Conservation (phyloP, 2,113 vertebrate genomes). For the Coturnix japonica region DNA sequence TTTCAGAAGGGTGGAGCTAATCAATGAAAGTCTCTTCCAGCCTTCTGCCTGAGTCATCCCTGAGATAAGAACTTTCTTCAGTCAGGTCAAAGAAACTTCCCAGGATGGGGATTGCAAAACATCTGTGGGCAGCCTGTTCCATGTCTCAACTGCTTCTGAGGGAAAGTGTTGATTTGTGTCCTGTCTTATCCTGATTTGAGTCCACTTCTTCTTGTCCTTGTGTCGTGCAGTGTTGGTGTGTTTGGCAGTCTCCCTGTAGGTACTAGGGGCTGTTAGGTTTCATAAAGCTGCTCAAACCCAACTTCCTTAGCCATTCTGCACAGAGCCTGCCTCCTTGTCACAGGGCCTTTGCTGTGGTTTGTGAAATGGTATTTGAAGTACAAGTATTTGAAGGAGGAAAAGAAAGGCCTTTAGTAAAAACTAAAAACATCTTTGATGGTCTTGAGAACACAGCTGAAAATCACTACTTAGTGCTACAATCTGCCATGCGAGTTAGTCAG, state of each 20-base stretch:
- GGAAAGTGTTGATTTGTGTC: background rate
- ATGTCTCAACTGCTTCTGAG: background rate
- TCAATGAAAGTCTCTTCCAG: background rate
- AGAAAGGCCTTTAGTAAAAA: background rate
- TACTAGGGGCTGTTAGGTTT: background rate
- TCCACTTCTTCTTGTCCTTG: background rate
- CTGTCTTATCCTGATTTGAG: background rate
- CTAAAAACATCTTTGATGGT: background rate
- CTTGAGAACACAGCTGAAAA: background rate
- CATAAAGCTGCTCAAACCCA: background rate
- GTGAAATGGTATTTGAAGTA: background rate
- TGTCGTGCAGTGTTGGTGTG: background rate
- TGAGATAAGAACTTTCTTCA: background rate
- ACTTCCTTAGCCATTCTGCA: background rate
- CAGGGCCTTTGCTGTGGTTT: background rate
- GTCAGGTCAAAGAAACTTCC: background rate
- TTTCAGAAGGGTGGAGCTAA: background rate
- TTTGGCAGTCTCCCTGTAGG: fast-evolving
- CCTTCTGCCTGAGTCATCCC: background rate
- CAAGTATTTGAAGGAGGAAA: background rate
- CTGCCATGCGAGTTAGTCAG: background rate
- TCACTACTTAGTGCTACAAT: background rate
- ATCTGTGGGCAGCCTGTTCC: background rate
- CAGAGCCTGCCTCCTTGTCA: fast-evolving
- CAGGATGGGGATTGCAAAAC: background rate